Evolutionary conservation across 2,797 vertebrate species (phyloP).

Genomic region (Eulemur mongoz): DNA sequence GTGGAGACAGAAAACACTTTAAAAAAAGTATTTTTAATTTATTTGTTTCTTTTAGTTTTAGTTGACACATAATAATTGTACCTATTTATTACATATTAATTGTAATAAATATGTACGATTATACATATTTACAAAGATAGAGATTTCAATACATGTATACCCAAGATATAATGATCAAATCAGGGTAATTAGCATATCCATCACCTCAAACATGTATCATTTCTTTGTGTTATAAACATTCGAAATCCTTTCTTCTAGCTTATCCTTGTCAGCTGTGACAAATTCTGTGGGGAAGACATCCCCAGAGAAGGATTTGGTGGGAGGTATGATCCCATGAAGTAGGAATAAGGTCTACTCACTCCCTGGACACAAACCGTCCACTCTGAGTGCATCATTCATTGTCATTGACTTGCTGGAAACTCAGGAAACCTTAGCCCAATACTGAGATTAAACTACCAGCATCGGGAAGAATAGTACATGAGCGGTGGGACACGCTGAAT

Average conservation of each 20-base stretch:
- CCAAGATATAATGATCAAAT: neutral
- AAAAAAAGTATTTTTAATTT: neutral
- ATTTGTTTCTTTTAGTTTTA: neutral
- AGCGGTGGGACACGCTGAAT: neutral
- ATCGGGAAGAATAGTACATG: neutral
- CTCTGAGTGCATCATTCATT: accelerated
- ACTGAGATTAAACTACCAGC: neutral
- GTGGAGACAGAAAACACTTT: neutral
- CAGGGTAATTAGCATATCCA: neutral
- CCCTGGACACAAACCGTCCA: neutral
- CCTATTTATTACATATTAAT: neutral
- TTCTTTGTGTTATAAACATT: neutral
- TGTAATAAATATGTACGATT: too few species aligned
- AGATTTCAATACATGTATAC: neutral
- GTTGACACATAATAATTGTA: neutral
- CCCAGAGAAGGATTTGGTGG: neutral
- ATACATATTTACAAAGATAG: neutral
- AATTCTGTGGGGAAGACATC: neutral
- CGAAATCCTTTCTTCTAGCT: neutral
- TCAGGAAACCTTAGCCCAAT: neutral
- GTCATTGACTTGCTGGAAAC: neutral
- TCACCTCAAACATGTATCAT: neutral
- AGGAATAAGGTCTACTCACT: neutral
- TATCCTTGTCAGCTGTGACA: neutral
- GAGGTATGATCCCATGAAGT: neutral